A percentile compares a stretch with the other conserved stretches of the same genome.
phyloP scores from a whole-genome alignment of 2,888 invertebrate genomes.

The Zootermopsis nevadensis region DNA sequence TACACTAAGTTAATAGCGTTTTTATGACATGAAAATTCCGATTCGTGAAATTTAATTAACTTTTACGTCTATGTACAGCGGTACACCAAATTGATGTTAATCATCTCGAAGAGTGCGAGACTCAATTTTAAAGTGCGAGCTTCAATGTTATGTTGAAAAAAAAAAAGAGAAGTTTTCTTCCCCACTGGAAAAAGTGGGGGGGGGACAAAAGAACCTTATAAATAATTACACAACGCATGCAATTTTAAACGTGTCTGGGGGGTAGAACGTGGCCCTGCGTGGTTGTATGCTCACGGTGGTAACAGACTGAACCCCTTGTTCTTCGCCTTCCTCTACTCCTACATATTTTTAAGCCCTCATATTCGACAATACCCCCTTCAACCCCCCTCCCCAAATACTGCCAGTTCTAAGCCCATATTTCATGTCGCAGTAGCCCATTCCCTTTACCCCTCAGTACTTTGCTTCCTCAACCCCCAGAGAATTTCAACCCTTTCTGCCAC shows the following conservation, averaged over 20 bases:
- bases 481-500: constrained; percentile 38
- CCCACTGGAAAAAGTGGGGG: background rate
- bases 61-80: no score
- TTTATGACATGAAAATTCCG: no score
- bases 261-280: background rate
- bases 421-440: constrained; percentile 21
- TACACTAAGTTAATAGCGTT: no score
- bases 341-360: constrained; percentile 31
- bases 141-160: background rate
- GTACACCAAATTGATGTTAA: background rate
- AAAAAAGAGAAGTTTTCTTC: background rate
- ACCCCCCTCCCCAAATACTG: background rate
- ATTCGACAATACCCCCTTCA: background rate
- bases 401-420: constrained; percentile 38
- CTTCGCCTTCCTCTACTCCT: background rate
- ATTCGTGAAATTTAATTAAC: no score
- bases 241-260: constrained; percentile 17
- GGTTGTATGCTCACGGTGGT: background rate
- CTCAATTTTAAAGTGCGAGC: background rate
- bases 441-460: background rate
- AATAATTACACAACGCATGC: constrained; percentile 19
- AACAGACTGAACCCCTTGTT: background rate
- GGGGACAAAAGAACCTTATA: constrained; percentile 22
- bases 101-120: background rate
- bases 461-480: constrained; percentile 27